These are phyloP conservation scores for Catharus bicknelli DNA, from an alignment of 2,113 vertebrate species.

Conservation along the genomic window DNA sequence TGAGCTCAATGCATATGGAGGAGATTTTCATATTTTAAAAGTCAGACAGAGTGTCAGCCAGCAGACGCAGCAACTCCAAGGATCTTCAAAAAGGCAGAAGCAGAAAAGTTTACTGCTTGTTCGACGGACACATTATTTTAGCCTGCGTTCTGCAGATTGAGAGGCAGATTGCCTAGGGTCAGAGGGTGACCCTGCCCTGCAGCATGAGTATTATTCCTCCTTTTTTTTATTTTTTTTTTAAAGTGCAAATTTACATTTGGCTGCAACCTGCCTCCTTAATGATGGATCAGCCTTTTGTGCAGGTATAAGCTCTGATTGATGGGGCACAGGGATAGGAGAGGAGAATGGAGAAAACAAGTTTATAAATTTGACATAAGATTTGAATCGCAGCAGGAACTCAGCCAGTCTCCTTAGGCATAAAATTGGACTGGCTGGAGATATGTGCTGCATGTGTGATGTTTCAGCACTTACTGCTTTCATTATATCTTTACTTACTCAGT, in stretches of 20 bases:
- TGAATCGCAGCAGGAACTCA: slow-evolving; percentile 50
- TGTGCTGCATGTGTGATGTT: slow-evolving; percentile 23
- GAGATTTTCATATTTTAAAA: slow-evolving; percentile 68
- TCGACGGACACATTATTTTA: slow-evolving; percentile 32
- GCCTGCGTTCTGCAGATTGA: slow-evolving; percentile 6
- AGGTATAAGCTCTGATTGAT: slow-evolving; percentile 68
- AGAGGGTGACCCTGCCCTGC: slow-evolving; percentile 62
- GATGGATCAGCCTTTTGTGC: slow-evolving; percentile 60
- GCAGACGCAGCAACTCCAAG: slow-evolving; percentile 40
- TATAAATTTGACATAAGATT: slow-evolving; percentile 73
- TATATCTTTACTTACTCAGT: slow-evolving; percentile 37
- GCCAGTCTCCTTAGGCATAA: slow-evolving; percentile 61
- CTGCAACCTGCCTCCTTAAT: slow-evolving; percentile 56
- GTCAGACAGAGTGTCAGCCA: slow-evolving; percentile 58
- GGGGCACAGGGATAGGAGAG: not conserved
- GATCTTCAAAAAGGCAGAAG: slow-evolving; percentile 66
- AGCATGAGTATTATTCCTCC: not conserved
- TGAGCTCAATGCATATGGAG: slow-evolving; percentile 54
- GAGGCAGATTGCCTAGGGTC: slow-evolving; percentile 62
- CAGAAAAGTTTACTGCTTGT: slow-evolving; percentile 58
- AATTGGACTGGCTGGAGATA: slow-evolving; percentile 54
- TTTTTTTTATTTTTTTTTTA: not conserved
- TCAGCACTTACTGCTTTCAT: slow-evolving; percentile 52
- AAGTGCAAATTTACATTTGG: slow-evolving; percentile 63
- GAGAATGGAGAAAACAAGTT: slow-evolving; percentile 64